Evolutionary conservation across 1,140 invertebrate species (phyloP).

Genomic region (Pseudomyrmex sp.): DNA sequence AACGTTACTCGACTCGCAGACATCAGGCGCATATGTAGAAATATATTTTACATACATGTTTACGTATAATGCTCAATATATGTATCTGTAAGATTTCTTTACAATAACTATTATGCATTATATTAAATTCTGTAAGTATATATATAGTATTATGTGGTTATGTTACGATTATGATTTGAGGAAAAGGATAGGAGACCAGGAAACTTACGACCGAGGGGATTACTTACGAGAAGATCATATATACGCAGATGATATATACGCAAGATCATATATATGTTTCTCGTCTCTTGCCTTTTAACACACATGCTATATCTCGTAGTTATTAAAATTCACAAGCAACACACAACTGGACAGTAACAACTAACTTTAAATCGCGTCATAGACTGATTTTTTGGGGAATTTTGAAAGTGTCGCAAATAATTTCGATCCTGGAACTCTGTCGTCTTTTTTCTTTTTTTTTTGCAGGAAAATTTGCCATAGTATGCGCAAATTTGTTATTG

Average conservation of each 20-base stretch:
- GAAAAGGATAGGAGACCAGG: not conserved
- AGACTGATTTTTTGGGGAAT: slow-evolving; percentile 80
- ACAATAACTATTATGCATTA: slow-evolving; percentile 68
- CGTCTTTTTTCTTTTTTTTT: slow-evolving; percentile 21
- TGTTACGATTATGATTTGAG: slow-evolving; percentile 67
- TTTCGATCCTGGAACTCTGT: slow-evolving; percentile 30
- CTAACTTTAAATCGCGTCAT: slow-evolving; percentile 74
- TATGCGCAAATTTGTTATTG: not conserved
- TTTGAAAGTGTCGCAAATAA: slow-evolving; percentile 68
- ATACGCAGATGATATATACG: slow-evolving; percentile 18
- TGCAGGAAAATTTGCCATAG: not conserved
- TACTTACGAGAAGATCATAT: slow-evolving; percentile 51
- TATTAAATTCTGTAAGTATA: slow-evolving; percentile 75
- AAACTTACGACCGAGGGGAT: slow-evolving; percentile 18
- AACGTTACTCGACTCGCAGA: slow-evolving; percentile 32
- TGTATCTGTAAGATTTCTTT: slow-evolving; percentile 60
- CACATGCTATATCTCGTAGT: slow-evolving; percentile 75
- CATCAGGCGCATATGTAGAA: slow-evolving; percentile 49
- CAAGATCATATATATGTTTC: slow-evolving; percentile 15
- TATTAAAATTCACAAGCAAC: slow-evolving; percentile 80
- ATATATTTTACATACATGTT: slow-evolving; percentile 61
- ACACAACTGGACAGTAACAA: slow-evolving; percentile 78
- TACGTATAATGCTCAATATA: slow-evolving; percentile 9
- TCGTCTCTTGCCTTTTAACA: slow-evolving; percentile 67
- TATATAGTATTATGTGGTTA: slow-evolving; percentile 68